Conservation (phyloP, 2,113 vertebrate genomes). For the Corythaixoides concolor region DNA sequence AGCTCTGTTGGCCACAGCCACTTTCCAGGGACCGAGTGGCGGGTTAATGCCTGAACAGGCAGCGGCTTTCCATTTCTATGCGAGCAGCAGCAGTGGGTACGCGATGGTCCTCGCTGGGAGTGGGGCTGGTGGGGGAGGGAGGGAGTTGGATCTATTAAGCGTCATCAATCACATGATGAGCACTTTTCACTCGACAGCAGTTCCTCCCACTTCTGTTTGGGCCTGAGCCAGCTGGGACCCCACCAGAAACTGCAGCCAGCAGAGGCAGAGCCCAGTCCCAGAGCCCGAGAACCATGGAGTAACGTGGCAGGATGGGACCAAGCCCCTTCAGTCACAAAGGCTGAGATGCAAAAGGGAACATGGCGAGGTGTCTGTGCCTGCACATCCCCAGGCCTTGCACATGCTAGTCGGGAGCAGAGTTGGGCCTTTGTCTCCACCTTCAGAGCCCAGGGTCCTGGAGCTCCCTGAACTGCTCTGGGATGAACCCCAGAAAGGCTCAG, state of each 20-base stretch:
- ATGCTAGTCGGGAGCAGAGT: neutral
- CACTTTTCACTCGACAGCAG: conserved; percentile 70
- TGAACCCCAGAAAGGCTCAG: neutral
- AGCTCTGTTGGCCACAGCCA: neutral
- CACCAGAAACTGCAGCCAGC: neutral
- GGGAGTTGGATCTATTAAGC: conserved; percentile 59
- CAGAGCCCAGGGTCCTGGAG: neutral
- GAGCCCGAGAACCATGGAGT: neutral
- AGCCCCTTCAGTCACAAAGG: neutral
- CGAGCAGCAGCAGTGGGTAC: neutral
- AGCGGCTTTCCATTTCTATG: neutral
- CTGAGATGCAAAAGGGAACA: neutral
- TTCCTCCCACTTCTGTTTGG: conserved; percentile 72
- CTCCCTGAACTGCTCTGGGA: neutral
- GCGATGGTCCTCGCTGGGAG: neutral
- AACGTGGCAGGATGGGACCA: neutral
- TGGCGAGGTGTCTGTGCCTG: neutral
- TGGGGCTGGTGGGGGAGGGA: neutral
- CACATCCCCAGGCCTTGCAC: neutral
- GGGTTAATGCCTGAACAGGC: conserved; percentile 30
- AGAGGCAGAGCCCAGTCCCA: neutral
- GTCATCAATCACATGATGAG: conserved; percentile 79
- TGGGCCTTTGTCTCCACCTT: neutral
- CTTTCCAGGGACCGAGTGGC: neutral
- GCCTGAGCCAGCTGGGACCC: conserved; percentile 71